Evolutionary conservation across 2,113 vertebrate genomes (phyloP).

Genomic region (Meleagris gallopavo): DNA sequence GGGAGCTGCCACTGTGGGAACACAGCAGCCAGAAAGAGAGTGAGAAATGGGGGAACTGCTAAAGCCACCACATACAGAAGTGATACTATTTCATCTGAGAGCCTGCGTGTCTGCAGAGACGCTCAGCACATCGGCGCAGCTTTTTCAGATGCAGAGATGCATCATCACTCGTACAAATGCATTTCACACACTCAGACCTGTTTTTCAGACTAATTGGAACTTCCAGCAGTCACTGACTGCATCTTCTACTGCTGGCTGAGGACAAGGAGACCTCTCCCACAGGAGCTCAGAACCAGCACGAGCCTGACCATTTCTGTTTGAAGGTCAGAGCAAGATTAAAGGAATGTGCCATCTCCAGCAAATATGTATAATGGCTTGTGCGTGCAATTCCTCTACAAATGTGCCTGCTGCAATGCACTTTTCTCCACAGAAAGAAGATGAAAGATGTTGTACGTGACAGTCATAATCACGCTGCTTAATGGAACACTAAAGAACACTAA

Average conservation of each 20-base stretch:
- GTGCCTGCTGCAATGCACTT: neutral
- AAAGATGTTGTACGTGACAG: neutral
- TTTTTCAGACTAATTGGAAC: neutral
- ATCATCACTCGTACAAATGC: neutral
- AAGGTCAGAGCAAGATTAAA: constrained; percentile 20
- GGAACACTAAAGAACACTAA: neutral
- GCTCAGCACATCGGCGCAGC: neutral
- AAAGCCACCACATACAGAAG: neutral
- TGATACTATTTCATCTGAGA: neutral
- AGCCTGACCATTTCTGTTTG: neutral
- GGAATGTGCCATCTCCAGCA: neutral
- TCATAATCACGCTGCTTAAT: neutral
- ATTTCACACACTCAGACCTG: neutral
- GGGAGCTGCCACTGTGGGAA: neutral
- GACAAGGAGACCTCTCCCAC: neutral
- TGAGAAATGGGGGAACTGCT: neutral
- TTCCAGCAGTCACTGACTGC: neutral
- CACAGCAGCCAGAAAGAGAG: neutral
- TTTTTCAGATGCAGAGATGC: neutral
- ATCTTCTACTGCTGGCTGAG: neutral
- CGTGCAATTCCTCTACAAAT: neutral
- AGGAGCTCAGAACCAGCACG: neutral
- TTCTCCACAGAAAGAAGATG: neutral
- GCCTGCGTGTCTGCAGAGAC: neutral
- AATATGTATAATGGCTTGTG: neutral